Conservation (phyloP, 2,113 vertebrate genomes). For the Fulmarus glacialis region DNA sequence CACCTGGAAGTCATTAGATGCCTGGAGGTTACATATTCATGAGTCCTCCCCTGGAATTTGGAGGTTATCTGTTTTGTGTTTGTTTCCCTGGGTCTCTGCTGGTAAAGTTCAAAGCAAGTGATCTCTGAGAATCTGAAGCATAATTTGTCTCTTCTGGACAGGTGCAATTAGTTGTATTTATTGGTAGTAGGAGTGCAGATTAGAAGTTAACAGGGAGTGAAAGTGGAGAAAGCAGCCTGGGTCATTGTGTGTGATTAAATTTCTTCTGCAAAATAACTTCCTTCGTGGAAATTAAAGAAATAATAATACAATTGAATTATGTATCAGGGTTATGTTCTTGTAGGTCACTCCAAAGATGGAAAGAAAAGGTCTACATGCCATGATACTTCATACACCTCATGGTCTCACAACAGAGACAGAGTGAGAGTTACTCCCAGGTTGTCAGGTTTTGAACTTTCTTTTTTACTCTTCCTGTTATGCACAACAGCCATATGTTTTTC, state of each 20-base stretch:
- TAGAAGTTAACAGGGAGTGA: background rate
- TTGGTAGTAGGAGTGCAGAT: background rate
- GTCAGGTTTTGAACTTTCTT: background rate
- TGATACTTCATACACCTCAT: background rate
- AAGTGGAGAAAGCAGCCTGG: background rate
- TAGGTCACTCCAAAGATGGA: background rate
- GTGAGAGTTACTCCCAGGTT: background rate
- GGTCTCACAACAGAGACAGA: background rate
- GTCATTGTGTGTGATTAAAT: background rate
- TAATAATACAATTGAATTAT: background rate
- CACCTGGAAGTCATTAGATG: constrained; percentile 50
- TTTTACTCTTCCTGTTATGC: background rate
- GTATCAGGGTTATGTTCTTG: background rate
- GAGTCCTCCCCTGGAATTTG: background rate
- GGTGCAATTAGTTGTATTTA: background rate
- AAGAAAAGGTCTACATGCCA: background rate
- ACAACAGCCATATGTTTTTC: background rate
- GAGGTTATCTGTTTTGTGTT: background rate
- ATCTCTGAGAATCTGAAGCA: background rate
- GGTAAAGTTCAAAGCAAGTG: background rate
- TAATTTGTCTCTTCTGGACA: background rate
- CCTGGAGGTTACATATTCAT: background rate
- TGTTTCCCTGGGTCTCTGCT: background rate
- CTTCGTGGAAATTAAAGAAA: background rate
- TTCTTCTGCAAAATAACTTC: background rate